A percentile compares a stretch with the other conserved stretches of the same genome.
phyloP scores from a whole-genome alignment of 2,113 vertebrate genomes.

The Poecile atricapillus region DNA sequence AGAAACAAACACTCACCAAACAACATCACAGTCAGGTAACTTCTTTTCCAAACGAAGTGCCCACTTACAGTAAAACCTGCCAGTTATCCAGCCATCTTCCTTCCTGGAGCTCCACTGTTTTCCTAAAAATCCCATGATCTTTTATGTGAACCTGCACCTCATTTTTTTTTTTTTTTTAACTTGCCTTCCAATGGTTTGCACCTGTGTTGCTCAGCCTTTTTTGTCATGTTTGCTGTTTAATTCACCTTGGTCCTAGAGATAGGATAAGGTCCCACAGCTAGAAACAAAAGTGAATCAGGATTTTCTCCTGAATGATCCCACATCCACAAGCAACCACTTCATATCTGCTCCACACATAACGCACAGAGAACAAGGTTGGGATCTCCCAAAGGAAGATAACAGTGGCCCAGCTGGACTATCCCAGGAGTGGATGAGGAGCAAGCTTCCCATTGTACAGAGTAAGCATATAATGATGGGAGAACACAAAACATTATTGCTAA shows the following conservation, averaged over 20 bases:
- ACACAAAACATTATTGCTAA: neutral
- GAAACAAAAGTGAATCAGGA: neutral
- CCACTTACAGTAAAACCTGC: neutral
- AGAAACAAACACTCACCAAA: neutral
- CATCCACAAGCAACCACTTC: neutral
- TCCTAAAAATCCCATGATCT: neutral
- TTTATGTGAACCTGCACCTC: neutral
- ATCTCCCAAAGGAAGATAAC: neutral
- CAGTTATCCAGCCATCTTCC: neutral
- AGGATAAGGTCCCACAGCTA: neutral
- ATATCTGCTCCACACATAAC: neutral
- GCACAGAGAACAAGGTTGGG: rapidly evolving
- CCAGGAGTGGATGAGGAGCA: neutral
- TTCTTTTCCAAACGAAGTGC: neutral
- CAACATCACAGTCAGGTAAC: neutral
- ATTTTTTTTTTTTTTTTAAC: neutral
- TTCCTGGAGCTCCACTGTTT: neutral
- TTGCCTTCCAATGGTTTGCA: neutral
- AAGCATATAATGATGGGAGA: neutral
- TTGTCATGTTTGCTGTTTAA: neutral
- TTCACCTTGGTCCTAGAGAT: rapidly evolving
- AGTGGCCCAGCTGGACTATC: neutral
- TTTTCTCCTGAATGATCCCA: neutral
- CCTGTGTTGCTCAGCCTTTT: neutral
- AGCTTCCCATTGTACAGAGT: neutral